phyloP scores from a whole-genome alignment of 2,888 invertebrate species.

The Lysandra coridon region DNA sequence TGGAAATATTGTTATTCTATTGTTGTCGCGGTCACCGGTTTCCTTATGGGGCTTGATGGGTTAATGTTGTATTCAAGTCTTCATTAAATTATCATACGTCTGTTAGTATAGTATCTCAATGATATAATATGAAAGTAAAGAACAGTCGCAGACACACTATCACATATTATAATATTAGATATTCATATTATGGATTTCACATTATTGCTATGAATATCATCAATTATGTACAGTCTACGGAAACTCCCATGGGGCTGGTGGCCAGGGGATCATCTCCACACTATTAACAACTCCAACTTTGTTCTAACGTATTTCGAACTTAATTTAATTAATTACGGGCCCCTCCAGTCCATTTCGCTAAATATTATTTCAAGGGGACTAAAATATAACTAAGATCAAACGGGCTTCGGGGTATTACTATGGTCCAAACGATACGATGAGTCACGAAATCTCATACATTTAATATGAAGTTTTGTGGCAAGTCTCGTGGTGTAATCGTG shows the following conservation, averaged over 20 bases:
- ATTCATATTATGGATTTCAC: background rate
- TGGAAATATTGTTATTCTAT: too few relatives aligned
- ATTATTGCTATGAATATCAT: background rate
- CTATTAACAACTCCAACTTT: slow-evolving; percentile 73
- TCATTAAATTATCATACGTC: too few relatives aligned
- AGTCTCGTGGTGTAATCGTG: background rate
- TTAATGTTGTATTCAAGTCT: too few relatives aligned
- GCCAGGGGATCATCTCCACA: slow-evolving; percentile 65
- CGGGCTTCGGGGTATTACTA: slow-evolving; percentile 50
- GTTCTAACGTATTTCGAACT: slow-evolving; percentile 74
- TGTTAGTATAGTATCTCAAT: too few relatives aligned
- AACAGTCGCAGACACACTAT: too few relatives aligned
- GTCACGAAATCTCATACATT: background rate
- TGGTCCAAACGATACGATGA: background rate
- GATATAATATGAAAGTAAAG: too few relatives aligned
- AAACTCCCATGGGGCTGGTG: slow-evolving; percentile 56
- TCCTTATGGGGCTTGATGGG: too few relatives aligned
- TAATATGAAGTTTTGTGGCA: too few relatives aligned
- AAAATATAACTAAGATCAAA: slow-evolving; percentile 60
- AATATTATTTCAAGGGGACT: slow-evolving; percentile 71
- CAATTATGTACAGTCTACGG: slow-evolving; percentile 48
- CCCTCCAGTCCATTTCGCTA: slow-evolving; percentile 67
- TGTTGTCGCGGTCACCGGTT: too few relatives aligned
- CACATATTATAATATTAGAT: too few relatives aligned
- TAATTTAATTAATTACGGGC: slow-evolving; percentile 77